Conservation (phyloP, 2,888 invertebrate genomes). For the Pyrrhosoma nymphula region DNA sequence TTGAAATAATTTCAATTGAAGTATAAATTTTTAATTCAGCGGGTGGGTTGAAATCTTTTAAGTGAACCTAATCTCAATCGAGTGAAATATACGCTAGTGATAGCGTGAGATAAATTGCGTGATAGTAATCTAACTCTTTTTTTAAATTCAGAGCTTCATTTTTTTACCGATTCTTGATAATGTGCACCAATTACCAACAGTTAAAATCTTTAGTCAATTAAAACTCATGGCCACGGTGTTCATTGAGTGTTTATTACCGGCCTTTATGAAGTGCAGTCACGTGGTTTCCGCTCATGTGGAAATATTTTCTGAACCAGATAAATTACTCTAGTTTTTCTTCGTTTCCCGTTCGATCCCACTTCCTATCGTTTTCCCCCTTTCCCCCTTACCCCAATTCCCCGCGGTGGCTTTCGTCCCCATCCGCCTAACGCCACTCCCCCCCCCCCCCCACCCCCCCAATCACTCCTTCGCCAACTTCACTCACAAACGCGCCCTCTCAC, state of each 20-base stretch:
- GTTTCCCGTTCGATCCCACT: background rate
- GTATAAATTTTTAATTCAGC: no score
- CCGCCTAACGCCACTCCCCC: background rate
- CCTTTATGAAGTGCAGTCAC: background rate
- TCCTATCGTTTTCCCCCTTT: background rate
- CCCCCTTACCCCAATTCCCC: background rate
- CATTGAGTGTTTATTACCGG: background rate
- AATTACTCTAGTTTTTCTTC: background rate
- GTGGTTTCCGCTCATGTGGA: constrained; percentile 11
- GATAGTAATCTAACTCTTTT: no score
- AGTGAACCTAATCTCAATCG: no score
- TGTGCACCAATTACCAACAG: background rate
- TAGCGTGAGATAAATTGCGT: no score
- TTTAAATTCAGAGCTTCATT: no score
- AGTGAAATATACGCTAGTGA: no score
- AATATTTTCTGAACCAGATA: background rate
- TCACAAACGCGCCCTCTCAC: constrained; percentile 20
- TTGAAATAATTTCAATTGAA: no score
- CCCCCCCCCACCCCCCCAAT: background rate
- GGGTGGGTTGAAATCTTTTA: no score
- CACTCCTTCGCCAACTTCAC: background rate
- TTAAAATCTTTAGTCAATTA: background rate
- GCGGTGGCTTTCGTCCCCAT: background rate
- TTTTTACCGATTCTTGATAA: no score
- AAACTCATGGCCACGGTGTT: background rate